These are phyloP conservation scores for Parotia lawesii DNA, from an alignment of 2,113 vertebrate species.

Conservation along the genomic window DNA sequence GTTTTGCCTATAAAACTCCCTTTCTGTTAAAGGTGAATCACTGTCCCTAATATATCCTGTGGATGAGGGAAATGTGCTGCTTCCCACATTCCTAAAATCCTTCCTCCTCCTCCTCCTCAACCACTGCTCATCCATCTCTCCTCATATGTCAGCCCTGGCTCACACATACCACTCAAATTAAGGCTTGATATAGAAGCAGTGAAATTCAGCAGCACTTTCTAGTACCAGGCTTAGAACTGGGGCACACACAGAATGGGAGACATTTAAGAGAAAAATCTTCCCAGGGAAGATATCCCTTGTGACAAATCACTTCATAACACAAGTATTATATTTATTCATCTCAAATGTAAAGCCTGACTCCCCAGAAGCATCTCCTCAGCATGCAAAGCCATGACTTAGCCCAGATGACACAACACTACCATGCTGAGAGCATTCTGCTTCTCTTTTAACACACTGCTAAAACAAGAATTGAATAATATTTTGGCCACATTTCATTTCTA, in stretches of 20 bases:
- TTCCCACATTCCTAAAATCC: neutral
- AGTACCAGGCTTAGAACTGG: neutral
- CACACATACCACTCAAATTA: neutral
- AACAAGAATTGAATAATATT: neutral
- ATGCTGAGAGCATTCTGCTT: neutral
- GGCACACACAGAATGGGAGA: neutral
- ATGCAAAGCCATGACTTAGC: neutral
- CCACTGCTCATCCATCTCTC: neutral
- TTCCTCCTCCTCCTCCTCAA: neutral
- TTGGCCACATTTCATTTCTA: neutral
- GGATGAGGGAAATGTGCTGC: neutral
- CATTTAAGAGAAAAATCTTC: neutral
- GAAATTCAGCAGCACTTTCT: neutral
- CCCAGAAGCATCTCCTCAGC: neutral
- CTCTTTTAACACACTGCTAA: neutral
- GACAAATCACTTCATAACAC: neutral
- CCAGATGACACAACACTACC: neutral
- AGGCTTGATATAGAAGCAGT: neutral
- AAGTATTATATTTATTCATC: neutral
- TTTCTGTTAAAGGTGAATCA: neutral
- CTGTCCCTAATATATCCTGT: neutral
- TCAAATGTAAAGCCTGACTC: neutral
- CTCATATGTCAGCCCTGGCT: neutral
- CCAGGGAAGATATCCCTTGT: neutral
- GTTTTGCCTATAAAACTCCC: neutral